A percentile compares a stretch with the other conserved stretches of the same genome.
phyloP scores from a whole-genome alignment of 2,888 invertebrate genomes.

The Biston stratarius region DNA sequence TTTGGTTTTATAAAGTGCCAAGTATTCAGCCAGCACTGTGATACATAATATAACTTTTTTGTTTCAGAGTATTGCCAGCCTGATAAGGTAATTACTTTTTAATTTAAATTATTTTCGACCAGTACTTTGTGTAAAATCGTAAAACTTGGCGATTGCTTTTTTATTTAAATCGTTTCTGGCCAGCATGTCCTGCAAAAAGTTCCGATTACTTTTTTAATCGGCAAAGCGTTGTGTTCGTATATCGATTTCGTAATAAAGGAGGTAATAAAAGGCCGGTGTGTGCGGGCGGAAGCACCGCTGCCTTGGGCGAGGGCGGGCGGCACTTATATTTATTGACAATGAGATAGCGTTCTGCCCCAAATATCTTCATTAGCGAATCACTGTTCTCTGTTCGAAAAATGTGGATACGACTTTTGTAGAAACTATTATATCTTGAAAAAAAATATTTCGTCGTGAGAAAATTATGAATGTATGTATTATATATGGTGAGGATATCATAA shows the following conservation, averaged over 20 bases:
- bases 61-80: no score
- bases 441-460: neutral
- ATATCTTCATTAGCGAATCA: slow-evolving; percentile 78
- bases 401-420: slow-evolving; percentile 49
- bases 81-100: neutral
- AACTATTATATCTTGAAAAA: neutral
- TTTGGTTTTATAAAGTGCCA: no score
- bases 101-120: neutral
- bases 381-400: slow-evolving; percentile 45
- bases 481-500: no score
- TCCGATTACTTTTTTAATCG: slow-evolving; percentile 25
- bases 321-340: slow-evolving; percentile 68
- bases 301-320: slow-evolving; percentile 57
- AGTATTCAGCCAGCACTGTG: no score
- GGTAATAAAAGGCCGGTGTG: slow-evolving; percentile 40
- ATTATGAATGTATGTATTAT: no score
- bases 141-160: neutral
- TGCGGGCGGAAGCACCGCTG: slow-evolving; percentile 52
- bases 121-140: neutral
- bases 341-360: slow-evolving; percentile 66
- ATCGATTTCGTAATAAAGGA: slow-evolving; percentile 48
- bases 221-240: slow-evolving; percentile 40
- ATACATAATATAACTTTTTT: no score
- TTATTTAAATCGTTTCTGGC: neutral
- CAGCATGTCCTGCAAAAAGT: slow-evolving; percentile 4